phyloP scores from a whole-genome alignment of 2,797 vertebrate genomes.

The Rhinogobio ventralis region DNA sequence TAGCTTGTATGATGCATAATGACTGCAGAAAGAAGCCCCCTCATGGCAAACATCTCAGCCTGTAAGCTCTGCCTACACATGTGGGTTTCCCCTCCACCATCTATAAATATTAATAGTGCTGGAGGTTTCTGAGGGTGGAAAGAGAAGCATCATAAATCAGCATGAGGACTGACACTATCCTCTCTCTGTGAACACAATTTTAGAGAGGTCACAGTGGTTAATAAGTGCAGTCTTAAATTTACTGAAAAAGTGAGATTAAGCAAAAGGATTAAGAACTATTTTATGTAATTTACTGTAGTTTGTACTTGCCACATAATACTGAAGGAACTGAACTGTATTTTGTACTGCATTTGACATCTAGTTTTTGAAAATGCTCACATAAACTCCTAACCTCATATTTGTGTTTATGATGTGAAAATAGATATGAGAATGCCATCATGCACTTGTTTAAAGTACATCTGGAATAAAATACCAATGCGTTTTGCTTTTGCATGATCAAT shows the following conservation, averaged over 20 bases:
- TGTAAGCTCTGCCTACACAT: conserved; percentile 33
- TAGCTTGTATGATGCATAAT: conserved; percentile 39
- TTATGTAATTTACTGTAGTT: neutral
- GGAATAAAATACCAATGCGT: conserved; percentile 59
- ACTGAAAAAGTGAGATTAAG: conserved; percentile 23
- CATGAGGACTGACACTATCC: neutral
- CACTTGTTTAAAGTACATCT: conserved; percentile 36
- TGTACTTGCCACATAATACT: neutral
- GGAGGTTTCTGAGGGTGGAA: conserved; percentile 24
- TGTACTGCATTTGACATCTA: neutral
- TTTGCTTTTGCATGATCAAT: conserved; percentile 64
- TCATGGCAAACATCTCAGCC: conserved; percentile 31
- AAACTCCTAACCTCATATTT: neutral
- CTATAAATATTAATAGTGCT: conserved; percentile 18
- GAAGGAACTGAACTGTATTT: neutral
- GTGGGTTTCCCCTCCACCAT: conserved; percentile 39
- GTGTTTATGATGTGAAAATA: neutral
- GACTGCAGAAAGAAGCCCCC: conserved; percentile 28
- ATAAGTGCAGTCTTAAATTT: conserved; percentile 20
- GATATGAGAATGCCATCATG: conserved; percentile 3
- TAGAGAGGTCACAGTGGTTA: conserved; percentile 19
- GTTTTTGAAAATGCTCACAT: neutral
- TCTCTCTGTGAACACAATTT: conserved; percentile 1
- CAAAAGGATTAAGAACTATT: conserved; percentile 20
- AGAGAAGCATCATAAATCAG: conserved; percentile 19